Evolutionary conservation across 2,113 vertebrate genomes (phyloP).

Genomic region (Apus apus): DNA sequence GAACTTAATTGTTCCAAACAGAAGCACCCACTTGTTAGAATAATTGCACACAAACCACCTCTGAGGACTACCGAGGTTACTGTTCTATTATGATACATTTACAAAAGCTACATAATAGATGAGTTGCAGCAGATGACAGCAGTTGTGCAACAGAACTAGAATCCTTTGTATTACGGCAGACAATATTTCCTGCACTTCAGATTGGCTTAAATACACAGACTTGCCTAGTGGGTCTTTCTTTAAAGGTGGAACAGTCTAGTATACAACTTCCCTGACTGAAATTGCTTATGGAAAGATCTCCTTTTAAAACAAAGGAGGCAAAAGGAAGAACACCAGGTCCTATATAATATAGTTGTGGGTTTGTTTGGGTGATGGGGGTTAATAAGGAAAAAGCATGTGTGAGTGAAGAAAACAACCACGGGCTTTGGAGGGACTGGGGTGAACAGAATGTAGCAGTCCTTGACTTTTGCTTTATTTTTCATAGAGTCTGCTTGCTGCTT

Average conservation of each 20-base stretch:
- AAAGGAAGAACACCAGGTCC: constrained; percentile 21
- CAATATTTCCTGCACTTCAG: not conserved
- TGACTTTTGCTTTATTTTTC: constrained; percentile 31
- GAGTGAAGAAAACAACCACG: not conserved
- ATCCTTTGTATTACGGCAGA: not conserved
- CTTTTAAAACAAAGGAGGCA: not conserved
- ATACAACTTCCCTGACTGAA: not conserved
- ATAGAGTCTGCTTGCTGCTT: not conserved
- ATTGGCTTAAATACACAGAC: not conserved
- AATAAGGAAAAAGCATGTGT: not conserved
- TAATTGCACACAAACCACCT: not conserved
- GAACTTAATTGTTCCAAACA: not conserved
- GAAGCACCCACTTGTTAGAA: not conserved
- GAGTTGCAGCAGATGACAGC: constrained; percentile 19
- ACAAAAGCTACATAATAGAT: constrained; percentile 42
- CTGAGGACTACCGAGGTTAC: not conserved
- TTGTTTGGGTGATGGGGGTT: not conserved
- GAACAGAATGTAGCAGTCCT: not conserved
- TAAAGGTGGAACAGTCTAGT: not conserved
- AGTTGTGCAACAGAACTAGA: constrained; percentile 8
- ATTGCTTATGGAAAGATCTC: not conserved
- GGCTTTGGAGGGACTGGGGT: not conserved
- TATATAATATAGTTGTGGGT: not conserved
- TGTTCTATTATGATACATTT: constrained; percentile 13
- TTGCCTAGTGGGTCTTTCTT: not conserved